Base-by-base conservation (phyloP, 2,888 invertebrate species). In the Idaea straminata region DNA sequence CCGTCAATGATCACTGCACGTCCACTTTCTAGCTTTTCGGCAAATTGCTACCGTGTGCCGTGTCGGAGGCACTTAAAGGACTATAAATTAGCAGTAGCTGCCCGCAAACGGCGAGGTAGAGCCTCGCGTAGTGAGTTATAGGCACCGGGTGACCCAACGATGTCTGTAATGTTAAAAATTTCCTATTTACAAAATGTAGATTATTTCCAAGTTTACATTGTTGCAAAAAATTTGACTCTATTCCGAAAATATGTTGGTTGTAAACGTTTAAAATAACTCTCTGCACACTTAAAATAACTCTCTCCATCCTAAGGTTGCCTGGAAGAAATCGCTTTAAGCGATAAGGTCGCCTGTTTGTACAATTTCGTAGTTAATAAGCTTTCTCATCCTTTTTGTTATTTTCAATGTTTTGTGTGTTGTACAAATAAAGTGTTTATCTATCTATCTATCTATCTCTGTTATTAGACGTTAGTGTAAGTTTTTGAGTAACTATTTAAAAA, bases 61-160 rank as follows among this genome's bases (percentile, higher is more conserved):
- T 79, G 81, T 84, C 81, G 80, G 83, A 80, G 86, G 88, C 87
- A 90, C 88, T 92, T 88, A 88, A 86, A 90, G 87, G 84, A 84
- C 83, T 77, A 88, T 92, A 92, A 92, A 92, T 92, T 91, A 89
- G 87, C 82, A 79, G 85, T 81, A 82, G 88, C 85, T 85, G 83
- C 82, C 91, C 90, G 83, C 91, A 88, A 88, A 88, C 81, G 84
- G 85, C 84, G 86, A 88, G 89, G 88, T 88, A 85, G 89, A 83
- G 87, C 85, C 83, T 84, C 79, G 75, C 82, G 81, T 79, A 84
- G 86, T 89, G 89, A 91, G 79, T 91, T 87, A 91, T 91, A 87
- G 87, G 83, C 81, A 75, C 80, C 75, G 79, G 79, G 84, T 84
- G 83, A 82, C 83, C 79, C 80, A 78, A 78, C 76, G 79, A 82